Conservation (phyloP, 2,888 invertebrate genomes). For the Melipona bicolor region DNA sequence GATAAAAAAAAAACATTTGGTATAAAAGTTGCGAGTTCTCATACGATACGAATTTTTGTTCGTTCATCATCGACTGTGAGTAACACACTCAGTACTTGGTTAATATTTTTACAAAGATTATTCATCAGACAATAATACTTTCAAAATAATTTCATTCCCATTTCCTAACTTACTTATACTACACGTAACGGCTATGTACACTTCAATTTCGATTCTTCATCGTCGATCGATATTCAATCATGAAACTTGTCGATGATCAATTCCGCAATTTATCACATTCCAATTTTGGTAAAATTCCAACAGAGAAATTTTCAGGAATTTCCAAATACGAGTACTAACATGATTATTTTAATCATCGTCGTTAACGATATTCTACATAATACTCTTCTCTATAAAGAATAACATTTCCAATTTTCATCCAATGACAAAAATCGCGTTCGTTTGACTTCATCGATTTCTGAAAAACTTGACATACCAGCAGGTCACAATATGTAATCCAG, state of each 20-base stretch:
- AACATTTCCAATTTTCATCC: no score
- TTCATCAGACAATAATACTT: background rate
- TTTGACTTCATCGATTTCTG: background rate
- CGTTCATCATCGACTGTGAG: no score
- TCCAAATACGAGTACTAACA: no score
- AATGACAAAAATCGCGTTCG: background rate
- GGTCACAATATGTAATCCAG: conserved; percentile 60
- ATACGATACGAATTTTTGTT: no score
- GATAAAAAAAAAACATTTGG: no score
- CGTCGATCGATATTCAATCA: background rate
- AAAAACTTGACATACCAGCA: background rate
- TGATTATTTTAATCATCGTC: no score
- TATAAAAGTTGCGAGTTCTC: no score
- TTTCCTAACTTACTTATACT: background rate
- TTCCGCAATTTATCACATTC: background rate
- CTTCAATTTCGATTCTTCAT: background rate
- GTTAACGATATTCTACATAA: no score
- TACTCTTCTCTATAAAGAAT: no score
- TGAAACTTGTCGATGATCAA: background rate
- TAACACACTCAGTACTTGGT: no score
- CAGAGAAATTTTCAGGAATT: no score
- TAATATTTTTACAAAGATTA: no score
- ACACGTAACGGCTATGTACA: background rate
- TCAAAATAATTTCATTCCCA: background rate
- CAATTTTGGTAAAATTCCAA: background rate